phyloP scores from a whole-genome alignment of 2,888 invertebrate genomes.

The Glyphotaelius pellucidus region DNA sequence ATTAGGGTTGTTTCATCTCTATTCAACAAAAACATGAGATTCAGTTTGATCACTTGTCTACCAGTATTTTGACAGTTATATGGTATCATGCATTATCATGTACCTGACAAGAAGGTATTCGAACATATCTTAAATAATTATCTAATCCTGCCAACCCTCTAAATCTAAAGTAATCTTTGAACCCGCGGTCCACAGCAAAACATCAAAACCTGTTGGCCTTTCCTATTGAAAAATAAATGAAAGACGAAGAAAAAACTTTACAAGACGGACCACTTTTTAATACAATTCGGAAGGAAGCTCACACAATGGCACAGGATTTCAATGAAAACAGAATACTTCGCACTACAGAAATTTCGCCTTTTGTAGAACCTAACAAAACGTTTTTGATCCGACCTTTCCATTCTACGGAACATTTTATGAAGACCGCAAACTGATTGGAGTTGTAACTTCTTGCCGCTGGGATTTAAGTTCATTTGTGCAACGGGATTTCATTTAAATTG shows the following conservation, averaged over 20 bases:
- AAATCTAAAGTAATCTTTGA: not conserved
- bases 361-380: constrained; percentile 14
- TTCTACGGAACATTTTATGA: not conserved
- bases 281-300: constrained; percentile 6
- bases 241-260: not conserved
- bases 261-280: not conserved
- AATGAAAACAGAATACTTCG: constrained; percentile 18
- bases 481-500: not conserved
- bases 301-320: not conserved
- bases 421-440: not conserved
- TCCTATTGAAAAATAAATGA: not conserved
- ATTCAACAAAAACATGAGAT: not conserved
- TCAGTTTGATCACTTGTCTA: not conserved
- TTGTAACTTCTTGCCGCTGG: not conserved
- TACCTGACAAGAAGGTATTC: not conserved
- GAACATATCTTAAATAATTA: not conserved
- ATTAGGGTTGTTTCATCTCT: not conserved
- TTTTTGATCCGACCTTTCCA: not conserved
- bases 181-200: not conserved
- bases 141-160: not conserved
- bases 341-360: constrained; percentile 10
- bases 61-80: not conserved
- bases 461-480: not conserved
- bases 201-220: not conserved
- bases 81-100: not conserved